Percentiles rank a stretch among this genome's conserved stretches.
Conservation (phyloP, 2,888 invertebrate species). For the Athalia rosae region DNA sequence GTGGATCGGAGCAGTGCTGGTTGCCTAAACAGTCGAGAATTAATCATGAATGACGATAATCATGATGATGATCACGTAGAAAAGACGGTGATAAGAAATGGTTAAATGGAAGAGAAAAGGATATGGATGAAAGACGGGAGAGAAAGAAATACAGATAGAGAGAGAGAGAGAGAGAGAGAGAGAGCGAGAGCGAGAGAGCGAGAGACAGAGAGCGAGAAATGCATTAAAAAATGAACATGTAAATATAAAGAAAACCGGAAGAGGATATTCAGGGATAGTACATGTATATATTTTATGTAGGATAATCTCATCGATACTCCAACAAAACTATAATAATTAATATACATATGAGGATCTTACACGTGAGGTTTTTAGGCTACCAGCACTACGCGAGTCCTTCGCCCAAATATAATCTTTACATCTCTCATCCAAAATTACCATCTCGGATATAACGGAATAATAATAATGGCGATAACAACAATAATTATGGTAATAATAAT, state of each 20-base stretch:
- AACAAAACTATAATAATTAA: slow-evolving; percentile 44
- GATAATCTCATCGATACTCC: slow-evolving; percentile 45
- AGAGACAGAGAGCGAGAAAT: slow-evolving; percentile 27
- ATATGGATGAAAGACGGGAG: slow-evolving; percentile 35
- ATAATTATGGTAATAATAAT: too few relatives aligned
- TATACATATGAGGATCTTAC: slow-evolving; percentile 38
- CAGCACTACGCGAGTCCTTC: slow-evolving; percentile 45
- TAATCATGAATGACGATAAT: neutral
- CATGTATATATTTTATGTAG: slow-evolving; percentile 33
- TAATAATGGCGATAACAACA: too few relatives aligned
- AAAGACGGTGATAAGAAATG: slow-evolving; percentile 41
- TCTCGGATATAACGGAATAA: neutral
- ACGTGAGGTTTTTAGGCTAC: slow-evolving; percentile 48
- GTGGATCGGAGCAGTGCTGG: slow-evolving; percentile 46
- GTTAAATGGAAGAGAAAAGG: slow-evolving; percentile 44
- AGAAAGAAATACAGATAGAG: slow-evolving; percentile 47
- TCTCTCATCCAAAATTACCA: neutral
- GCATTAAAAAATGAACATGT: slow-evolving; percentile 29
- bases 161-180: slow-evolving; percentile 36
- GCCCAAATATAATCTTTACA: neutral
- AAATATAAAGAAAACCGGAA: slow-evolving; percentile 28
- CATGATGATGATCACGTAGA: neutral
- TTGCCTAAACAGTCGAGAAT: slow-evolving; percentile 43
- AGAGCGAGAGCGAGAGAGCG: slow-evolving; percentile 39
- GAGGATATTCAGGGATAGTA: slow-evolving; percentile 15